Evolutionary conservation across 2,113 vertebrate species (phyloP), one percentile per base, ranked within the genome.

Genomic region (Carassius gibelio): DNA sequence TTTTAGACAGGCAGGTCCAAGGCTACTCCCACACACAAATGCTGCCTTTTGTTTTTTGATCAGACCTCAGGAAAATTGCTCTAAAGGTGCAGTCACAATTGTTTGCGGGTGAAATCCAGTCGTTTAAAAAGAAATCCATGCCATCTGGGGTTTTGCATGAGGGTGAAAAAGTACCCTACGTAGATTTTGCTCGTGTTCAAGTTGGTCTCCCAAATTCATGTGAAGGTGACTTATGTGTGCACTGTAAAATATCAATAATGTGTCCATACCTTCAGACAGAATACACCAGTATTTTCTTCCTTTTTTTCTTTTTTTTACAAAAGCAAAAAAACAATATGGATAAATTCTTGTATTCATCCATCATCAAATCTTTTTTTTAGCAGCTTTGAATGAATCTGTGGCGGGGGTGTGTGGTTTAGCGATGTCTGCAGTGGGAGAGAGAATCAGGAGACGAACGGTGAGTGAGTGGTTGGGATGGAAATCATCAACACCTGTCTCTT

Each of bases 1-100:
- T 82, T 82, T 82, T 69, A 82, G 62, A 52, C 6, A 34, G 26
- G 26, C 80, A 52, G 42, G 80, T n/a, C 45, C 26, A 34, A 50
- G 15, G 36, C 38, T 30, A 45, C 42, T 30, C 13, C 15, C 62
- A 52, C 26, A 82, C 64, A 82, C 64, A 69, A 69, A 55, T 5
- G 14, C 42, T 50, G 57, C 42, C 61, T 66, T 81, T 81, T 48
- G 78, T 66, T 66, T 80, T 81, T 26, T 5, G 8, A 50, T 81
- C 14, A 69, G 17, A 36, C 26, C 45, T 52, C 45, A 34, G 64
- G 62, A 68, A 52, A 82, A 7, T 69, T 80, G 4, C 62, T 52
- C 14, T 50, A 68, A 48, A 23, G 42, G 42, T 74, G 71, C 42
- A 48, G 42, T 74, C 21, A 13, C 38, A 23, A 5, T 74, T 23